Evolutionary conservation across 1,140 invertebrate species (phyloP), one percentile per base, ranked within the genome.

Genomic region (Saxidomus purpurata): DNA sequence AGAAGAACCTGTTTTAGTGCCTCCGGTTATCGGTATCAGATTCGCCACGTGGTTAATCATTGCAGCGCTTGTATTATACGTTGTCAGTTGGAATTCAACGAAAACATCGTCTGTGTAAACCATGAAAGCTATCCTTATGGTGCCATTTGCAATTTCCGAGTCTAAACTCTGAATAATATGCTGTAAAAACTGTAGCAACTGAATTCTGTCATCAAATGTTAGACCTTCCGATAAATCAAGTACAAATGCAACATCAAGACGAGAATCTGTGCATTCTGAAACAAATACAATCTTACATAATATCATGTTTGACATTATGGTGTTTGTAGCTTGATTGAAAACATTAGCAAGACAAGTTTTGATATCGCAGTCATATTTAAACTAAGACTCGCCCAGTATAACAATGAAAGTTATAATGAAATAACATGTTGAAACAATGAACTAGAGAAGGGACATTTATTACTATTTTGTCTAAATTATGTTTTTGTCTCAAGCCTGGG

Each of bases 11-110:
- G 69, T 74, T 11, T 36, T 74, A 17, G 69, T 74, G 4, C 69
- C 69, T 4, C 69, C 69, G 11, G 61, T 11, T n/a, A 8, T n/a
- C 15, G 34, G 4, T 31, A n/a, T 8, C 8, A 43, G 4, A 36
- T 17, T 34, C 4, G 8, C 34, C n/a, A 74, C 4, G 34, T 74
- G 69, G 38, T 11, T 74, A 22, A 74, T 74, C 69, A 74, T 74
- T 9, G 13, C 69, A 74, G 69, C 69, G 4, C 15, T 15, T 11
- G 69, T 74, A 31, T 74, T 8, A 36, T 74, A 74, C 8, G 17
- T 36, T 22, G 31, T 22, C 9, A 74, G 69, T 74, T 74, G 69
- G 38, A 74, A 74, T n/a, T 74, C 69, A 74, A 74, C 34, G 34
- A 36, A 74, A 34, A 74, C 69, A 8, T 74, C 69, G 25, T 74